Conservation (phyloP, 2,888 invertebrate species). For the Alentia gelatinosa region DNA sequence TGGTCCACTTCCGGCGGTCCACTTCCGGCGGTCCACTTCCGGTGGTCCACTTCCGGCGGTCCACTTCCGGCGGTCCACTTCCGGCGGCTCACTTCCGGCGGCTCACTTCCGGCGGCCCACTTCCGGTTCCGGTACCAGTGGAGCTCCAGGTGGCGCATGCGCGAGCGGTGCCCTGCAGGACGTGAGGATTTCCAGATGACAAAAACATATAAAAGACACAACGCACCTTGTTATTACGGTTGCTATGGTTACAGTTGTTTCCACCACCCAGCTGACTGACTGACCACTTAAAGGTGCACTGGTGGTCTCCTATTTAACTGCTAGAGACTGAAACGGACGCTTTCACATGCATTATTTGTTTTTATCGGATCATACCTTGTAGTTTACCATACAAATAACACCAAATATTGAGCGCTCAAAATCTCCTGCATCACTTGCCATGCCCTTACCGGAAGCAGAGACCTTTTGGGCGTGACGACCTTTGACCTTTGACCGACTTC, state of each 20-base stretch:
- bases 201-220: no score
- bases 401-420: background rate
- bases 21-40: no score
- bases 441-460: background rate
- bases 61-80: no score
- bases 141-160: no score
- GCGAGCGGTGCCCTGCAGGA: no score
- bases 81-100: no score
- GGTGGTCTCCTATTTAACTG: background rate
- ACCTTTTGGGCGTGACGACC: background rate
- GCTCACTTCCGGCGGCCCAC: no score
- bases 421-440: conserved; percentile 36
- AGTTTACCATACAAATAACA: background rate
- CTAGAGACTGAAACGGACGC: background rate
- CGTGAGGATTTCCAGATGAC: no score
- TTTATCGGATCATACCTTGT: background rate
- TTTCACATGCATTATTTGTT: background rate
- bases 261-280: background rate
- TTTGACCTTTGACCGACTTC: background rate
- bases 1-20: no score
- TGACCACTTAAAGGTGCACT: background rate
- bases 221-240: no score
- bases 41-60: no score
- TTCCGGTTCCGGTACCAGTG: no score
- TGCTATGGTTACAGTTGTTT: background rate